Conservation (phyloP, 2,113 vertebrate species). For the Plecotus auritus region DNA sequence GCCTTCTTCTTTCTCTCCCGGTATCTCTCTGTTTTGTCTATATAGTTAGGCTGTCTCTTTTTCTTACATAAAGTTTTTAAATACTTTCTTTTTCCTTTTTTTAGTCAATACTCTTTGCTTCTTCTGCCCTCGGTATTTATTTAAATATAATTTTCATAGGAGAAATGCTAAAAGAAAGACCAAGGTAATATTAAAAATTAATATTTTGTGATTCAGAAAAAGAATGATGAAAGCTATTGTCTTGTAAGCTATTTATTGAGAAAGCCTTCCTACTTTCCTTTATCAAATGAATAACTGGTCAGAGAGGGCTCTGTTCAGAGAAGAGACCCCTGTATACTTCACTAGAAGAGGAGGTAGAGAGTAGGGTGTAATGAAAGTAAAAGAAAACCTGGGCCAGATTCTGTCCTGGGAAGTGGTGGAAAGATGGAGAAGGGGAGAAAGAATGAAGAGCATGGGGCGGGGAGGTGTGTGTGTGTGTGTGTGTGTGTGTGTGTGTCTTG, state of each 20-base stretch:
- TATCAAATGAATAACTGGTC: neutral
- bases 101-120: neutral
- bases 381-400: neutral
- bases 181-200: neutral
- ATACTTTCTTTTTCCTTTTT: neutral
- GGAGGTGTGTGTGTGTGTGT: too few relatives aligned
- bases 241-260: neutral
- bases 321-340: neutral
- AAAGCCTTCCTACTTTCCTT: neutral
- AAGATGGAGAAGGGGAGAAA: neutral
- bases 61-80: neutral
- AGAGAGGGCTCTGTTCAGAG: neutral
- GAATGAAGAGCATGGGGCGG: neutral
- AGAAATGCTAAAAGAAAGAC: neutral
- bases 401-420: neutral
- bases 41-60: neutral
- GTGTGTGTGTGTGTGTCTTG: neutral
- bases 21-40: neutral
- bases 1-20: neutral
- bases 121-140: neutral
- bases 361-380: too few relatives aligned
- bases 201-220: neutral
- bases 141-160: neutral
- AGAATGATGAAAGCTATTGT: neutral
- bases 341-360: neutral